These are phyloP conservation scores for Scaptomyza flava DNA, from an alignment of 2,888 invertebrate species.

Conservation along the genomic window DNA sequence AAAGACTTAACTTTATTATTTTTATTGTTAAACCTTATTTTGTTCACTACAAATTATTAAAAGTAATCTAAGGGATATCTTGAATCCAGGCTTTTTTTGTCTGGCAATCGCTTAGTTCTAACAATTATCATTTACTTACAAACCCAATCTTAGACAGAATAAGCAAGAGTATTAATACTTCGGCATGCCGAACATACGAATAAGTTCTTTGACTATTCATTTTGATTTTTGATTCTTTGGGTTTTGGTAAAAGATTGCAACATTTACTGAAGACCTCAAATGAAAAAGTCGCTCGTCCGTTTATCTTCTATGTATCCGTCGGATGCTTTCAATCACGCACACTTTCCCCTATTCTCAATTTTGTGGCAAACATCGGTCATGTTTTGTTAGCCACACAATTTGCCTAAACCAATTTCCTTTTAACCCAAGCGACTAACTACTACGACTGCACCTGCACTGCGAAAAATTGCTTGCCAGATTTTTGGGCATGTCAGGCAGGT, in stretches of 20 bases:
- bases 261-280: conserved; percentile 42
- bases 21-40: background rate
- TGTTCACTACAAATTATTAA: background rate
- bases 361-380: conserved; percentile 67
- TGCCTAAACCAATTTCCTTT: conserved; percentile 83
- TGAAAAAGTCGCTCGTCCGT: conserved; percentile 30
- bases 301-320: conserved; percentile 34
- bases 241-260: conserved; percentile 58
- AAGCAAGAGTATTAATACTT: conserved; percentile 40
- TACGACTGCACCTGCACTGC: conserved; percentile 54
- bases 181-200: conserved; percentile 32
- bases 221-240: conserved; percentile 23
- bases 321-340: conserved; percentile 71
- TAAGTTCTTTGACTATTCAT: conserved; percentile 22
- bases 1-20: background rate
- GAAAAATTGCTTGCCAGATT: conserved; percentile 67
- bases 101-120: background rate
- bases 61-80: background rate
- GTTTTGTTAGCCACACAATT: conserved; percentile 81
- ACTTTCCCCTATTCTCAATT: conserved; percentile 13
- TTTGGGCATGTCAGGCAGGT: conserved; percentile 39
- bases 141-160: background rate
- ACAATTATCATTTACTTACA: background rate
- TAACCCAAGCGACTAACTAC: background rate
- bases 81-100: background rate